phyloP scores from a whole-genome alignment of 2,797 vertebrate species.

The Silurus lanzhouensis region DNA sequence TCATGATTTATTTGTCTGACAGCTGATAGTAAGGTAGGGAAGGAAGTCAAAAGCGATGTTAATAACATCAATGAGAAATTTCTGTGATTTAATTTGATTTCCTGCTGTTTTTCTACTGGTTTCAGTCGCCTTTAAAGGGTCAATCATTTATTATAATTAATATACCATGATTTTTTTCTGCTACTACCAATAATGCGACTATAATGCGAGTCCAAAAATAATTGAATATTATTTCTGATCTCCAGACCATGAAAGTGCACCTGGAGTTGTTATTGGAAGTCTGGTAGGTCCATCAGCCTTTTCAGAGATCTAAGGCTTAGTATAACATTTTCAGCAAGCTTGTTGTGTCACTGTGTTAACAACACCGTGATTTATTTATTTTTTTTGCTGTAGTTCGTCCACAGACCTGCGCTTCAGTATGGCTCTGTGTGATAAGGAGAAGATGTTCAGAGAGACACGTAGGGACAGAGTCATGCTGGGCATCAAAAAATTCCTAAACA shows the following conservation, averaged over 20 bases:
- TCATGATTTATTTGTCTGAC: too few relatives aligned
- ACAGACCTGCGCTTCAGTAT: conserved; percentile 93
- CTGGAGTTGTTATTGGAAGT: conserved; percentile 26
- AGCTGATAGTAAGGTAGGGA: background rate
- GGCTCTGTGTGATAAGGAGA: conserved; percentile 92
- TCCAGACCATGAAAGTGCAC: conserved; percentile 25
- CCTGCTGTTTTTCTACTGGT: background rate
- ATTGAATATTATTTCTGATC: background rate
- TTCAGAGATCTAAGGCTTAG: background rate
- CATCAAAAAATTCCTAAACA: conserved; percentile 87
- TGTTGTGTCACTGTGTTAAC: background rate
- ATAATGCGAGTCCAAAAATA: background rate
- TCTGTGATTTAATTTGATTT: background rate
- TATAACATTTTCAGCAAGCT: background rate
- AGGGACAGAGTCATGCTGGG: conserved; percentile 84
- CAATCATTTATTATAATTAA: background rate
- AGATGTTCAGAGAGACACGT: conserved; percentile 83
- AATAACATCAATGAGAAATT: background rate
- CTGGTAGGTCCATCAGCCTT: conserved; percentile 7
- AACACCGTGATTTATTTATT: background rate
- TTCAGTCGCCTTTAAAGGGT: background rate
- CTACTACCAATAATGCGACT: background rate
- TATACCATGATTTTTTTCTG: background rate
- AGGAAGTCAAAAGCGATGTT: background rate
- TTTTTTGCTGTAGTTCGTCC: conserved; percentile 76